A percentile compares a stretch with the other conserved stretches of the same genome.
phyloP scores from a whole-genome alignment of 2,113 vertebrate genomes.

The Diadophis punctatus region DNA sequence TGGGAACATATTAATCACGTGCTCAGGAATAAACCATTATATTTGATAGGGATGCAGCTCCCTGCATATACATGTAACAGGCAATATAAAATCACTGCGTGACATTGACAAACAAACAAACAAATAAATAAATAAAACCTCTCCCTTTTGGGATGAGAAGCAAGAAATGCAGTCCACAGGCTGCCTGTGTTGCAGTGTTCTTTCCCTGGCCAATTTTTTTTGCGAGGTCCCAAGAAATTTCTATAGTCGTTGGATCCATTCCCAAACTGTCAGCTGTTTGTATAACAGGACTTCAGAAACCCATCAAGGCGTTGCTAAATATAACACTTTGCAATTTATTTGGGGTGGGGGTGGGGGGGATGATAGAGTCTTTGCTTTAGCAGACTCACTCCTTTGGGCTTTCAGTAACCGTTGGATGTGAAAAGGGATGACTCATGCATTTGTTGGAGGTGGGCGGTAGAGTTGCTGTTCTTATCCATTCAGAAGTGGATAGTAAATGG shows the following conservation, averaged over 20 bases:
- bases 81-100: no score
- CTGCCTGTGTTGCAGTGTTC: neutral
- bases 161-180: neutral
- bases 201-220: neutral
- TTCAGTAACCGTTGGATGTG: constrained; percentile 28
- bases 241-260: constrained; percentile 41
- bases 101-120: no score
- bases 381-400: constrained; percentile 29
- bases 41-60: no score
- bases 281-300: constrained; percentile 32
- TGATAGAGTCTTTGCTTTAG: constrained; percentile 45
- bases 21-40: no score
- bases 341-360: constrained; percentile 30
- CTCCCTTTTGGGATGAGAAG: neutral
- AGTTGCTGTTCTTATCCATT: constrained; percentile 49
- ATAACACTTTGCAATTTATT: constrained; percentile 30
- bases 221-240: neutral
- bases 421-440: constrained; percentile 38
- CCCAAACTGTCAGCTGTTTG: constrained; percentile 42
- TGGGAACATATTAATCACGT: no score
- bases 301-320: constrained; percentile 2
- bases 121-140: no score
- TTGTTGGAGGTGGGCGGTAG: constrained; percentile 27
- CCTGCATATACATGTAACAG: no score
- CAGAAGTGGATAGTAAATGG: constrained; percentile 52